phyloP scores from a whole-genome alignment of 2,797 vertebrate genomes.

The Smutsia gigantea region DNA sequence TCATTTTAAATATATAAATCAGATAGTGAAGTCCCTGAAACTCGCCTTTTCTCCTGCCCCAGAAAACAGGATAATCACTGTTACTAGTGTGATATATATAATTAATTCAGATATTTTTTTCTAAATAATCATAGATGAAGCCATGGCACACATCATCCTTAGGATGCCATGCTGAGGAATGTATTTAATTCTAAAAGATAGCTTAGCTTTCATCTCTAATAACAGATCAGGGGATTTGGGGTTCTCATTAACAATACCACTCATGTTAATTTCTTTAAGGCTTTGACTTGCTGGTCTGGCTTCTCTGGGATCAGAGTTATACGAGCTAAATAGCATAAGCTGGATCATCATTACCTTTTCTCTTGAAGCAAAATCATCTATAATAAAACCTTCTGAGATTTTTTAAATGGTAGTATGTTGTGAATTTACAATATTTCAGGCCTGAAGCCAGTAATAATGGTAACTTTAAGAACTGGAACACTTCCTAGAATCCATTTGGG shows the following conservation, averaged over 20 bases:
- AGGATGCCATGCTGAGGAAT: neutral
- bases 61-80: neutral
- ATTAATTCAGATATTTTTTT: neutral
- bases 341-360: neutral
- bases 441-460: neutral
- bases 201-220: neutral
- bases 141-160: neutral
- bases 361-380: neutral
- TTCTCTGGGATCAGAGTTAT: neutral
- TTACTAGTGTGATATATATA: neutral
- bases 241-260: neutral
- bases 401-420: neutral
- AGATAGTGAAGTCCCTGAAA: neutral
- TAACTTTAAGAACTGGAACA: neutral
- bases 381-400: neutral
- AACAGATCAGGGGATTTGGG: neutral
- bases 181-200: neutral
- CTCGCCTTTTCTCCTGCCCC: neutral
- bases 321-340: neutral
- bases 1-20: neutral
- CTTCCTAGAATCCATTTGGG: conserved; percentile 10
- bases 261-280: neutral
- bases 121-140: neutral
- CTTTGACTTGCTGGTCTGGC: neutral
- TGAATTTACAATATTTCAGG: neutral